These are phyloP conservation scores for Hippocampus guttulatus DNA, from an alignment of 2,113 vertebrate genomes.

Conservation along the genomic window DNA sequence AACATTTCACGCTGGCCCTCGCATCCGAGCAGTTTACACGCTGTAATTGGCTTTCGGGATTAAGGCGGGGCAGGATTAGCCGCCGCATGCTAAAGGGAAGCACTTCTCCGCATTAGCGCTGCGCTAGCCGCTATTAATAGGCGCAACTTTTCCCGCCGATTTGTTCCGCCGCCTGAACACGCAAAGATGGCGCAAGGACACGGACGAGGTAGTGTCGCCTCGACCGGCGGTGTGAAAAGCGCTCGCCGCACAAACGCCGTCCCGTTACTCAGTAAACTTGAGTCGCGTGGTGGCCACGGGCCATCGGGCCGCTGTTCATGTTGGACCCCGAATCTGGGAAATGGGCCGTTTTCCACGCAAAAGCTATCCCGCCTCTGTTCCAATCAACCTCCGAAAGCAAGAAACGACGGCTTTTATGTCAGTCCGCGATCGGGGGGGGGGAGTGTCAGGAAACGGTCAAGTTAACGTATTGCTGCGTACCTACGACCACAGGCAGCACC, in stretches of 20 bases:
- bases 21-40: slow-evolving; percentile 24
- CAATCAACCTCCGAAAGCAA: no score
- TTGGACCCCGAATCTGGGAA: no score
- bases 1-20: slow-evolving; percentile 15
- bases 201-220: neutral
- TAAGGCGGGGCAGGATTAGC: slow-evolving; percentile 57
- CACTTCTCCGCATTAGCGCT: slow-evolving; percentile 37
- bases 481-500: slow-evolving; percentile 89
- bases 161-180: slow-evolving; percentile 2
- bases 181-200: neutral
- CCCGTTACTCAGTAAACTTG: no score
- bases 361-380: no score
- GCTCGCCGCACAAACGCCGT: no score
- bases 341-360: no score
- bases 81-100: slow-evolving; percentile 48
- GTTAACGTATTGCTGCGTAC: slow-evolving; percentile 69
- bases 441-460: no score
- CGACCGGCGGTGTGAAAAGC: no score
- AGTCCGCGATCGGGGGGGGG: no score
- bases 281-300: no score
- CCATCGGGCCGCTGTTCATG: no score
- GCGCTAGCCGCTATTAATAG: slow-evolving; percentile 42
- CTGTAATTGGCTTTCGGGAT: slow-evolving; percentile 70
- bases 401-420: no score
- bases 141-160: slow-evolving; percentile 27